Evolutionary conservation across 2,888 invertebrate species (phyloP).

Genomic region (Mactromeris polynyma): DNA sequence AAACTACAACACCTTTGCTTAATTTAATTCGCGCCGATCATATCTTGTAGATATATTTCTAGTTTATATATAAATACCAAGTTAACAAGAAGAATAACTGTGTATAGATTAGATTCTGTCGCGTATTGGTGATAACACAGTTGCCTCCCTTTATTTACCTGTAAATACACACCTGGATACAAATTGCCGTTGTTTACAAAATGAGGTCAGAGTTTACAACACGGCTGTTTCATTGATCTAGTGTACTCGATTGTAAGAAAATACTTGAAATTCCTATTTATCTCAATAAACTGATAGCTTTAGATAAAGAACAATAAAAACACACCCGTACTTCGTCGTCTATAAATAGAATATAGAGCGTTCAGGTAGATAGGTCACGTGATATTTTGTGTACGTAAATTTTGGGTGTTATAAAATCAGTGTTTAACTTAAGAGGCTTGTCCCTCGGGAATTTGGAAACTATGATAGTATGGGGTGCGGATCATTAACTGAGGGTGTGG

Average conservation of each 20-base stretch:
- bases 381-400: conserved; percentile 50
- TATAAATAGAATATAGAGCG: conserved; percentile 55
- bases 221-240: conserved; percentile 48
- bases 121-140: not conserved
- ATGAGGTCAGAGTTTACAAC: conserved; percentile 57
- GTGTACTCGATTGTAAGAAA: not conserved
- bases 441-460: conserved; percentile 33
- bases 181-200: conserved; percentile 55
- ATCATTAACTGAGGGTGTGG: conserved; percentile 21
- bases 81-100: not conserved
- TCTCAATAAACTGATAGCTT: conserved; percentile 49
- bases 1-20: too few species aligned
- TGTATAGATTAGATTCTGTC: not conserved
- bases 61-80: too few species aligned
- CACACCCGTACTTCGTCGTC: conserved; percentile 50
- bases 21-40: too few species aligned
- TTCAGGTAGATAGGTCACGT: conserved; percentile 64
- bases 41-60: too few species aligned
- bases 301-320: conserved; percentile 46
- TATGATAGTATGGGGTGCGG: conserved; percentile 29
- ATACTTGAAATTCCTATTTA: conserved; percentile 55
- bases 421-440: conserved; percentile 19
- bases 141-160: conserved; percentile 49
- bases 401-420: conserved; percentile 34
- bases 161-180: conserved; percentile 43